Evolutionary conservation across 2,797 vertebrate species (phyloP).

Genomic region (Ctenochaetus hawaiiensis): DNA sequence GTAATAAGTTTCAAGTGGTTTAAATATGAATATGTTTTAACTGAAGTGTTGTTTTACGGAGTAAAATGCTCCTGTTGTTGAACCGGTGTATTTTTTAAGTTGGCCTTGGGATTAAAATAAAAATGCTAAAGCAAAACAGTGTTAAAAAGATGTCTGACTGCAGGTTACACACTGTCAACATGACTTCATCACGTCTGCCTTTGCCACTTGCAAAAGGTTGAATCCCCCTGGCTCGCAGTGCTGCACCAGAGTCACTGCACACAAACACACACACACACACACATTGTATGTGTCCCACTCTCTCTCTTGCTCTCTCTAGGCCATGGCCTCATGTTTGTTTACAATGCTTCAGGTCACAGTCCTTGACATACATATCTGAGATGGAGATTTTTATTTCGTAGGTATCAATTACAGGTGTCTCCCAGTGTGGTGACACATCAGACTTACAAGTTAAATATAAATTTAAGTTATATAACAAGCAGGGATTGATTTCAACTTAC

Average conservation of each 20-base stretch:
- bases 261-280: conserved; percentile 3
- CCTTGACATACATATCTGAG: conserved; percentile 43
- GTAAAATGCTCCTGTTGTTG: conserved; percentile 4
- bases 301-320: conserved; percentile 28
- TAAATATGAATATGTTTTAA: too few relatives aligned
- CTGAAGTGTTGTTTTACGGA: too few relatives aligned
- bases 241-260: conserved; percentile 65
- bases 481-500: neutral
- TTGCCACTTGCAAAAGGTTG: conserved; percentile 83
- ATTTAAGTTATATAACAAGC: neutral
- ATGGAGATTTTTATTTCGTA: conserved; percentile 25
- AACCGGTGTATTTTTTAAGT: conserved; percentile 46
- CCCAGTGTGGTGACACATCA: conserved; percentile 17
- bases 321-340: conserved; percentile 50
- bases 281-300: neutral
- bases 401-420: conserved; percentile 31
- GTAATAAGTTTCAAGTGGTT: neutral
- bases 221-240: conserved; percentile 64
- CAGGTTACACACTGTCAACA: conserved; percentile 76
- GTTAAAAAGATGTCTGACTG: conserved; percentile 68
- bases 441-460: conserved; percentile 12
- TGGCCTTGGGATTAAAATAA: conserved; percentile 48
- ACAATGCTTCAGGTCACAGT: conserved; percentile 48
- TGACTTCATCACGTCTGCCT: conserved; percentile 82
- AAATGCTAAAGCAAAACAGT: conserved; percentile 63